These are phyloP conservation scores for Dromiciops gliroides DNA, from an alignment of 2,113 vertebrate species.

Conservation along the genomic window DNA sequence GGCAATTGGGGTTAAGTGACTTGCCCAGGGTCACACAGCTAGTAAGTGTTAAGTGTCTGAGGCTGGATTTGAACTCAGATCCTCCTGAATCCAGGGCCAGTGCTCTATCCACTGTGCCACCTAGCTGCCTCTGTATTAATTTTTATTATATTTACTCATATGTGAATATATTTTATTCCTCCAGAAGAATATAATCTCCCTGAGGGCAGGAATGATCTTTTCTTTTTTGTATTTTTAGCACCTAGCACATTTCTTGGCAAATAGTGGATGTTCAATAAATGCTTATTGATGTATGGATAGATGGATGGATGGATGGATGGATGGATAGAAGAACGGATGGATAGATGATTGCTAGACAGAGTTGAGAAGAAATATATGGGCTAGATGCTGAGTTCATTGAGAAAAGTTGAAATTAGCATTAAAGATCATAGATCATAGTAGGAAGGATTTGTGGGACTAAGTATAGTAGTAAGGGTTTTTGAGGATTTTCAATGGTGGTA, in stretches of 20 bases:
- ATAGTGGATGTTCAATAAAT: background rate
- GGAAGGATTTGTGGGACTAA: background rate
- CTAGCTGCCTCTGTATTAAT: background rate
- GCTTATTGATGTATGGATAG: background rate
- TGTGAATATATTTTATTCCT: background rate
- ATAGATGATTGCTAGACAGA: background rate
- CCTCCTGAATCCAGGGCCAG: too few relatives aligned
- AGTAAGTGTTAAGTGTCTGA: too few relatives aligned
- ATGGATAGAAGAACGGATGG: too few relatives aligned
- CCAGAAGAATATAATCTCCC: background rate
- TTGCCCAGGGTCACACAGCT: too few relatives aligned
- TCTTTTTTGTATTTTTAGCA: background rate
- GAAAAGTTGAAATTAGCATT: background rate
- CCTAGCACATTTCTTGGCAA: background rate
- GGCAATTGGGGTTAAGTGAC: too few relatives aligned
- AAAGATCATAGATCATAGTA: background rate
- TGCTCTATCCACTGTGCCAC: too few relatives aligned
- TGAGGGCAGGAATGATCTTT: background rate
- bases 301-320: too few relatives aligned
- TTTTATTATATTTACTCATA: background rate
- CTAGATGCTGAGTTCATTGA: background rate
- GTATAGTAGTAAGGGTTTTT: background rate
- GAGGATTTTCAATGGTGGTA: background rate
- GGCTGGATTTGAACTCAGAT: too few relatives aligned
- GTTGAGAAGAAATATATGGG: background rate